phyloP scores from a whole-genome alignment of 1,140 invertebrate genomes.

The Zaprionus ghesquierei region DNA sequence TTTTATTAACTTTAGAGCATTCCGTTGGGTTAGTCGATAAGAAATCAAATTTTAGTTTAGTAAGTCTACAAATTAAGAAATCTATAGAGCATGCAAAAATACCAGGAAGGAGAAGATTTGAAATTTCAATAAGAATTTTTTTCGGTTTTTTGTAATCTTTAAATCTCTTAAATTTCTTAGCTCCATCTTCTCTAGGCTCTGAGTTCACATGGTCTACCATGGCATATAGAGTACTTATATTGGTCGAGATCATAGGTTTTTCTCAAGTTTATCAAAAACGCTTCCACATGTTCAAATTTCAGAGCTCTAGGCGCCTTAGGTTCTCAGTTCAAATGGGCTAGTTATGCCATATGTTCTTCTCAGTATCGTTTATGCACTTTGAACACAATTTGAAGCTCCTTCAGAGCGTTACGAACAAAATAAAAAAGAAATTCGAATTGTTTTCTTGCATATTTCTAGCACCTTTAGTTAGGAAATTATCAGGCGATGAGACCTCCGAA shows the following conservation, averaged over 20 bases:
- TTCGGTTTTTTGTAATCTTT: not conserved
- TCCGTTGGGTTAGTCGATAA: not conserved
- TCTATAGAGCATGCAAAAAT: not conserved
- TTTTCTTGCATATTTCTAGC: not conserved
- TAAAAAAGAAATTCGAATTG: not conserved
- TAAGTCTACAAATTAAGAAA: not conserved
- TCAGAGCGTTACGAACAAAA: not conserved
- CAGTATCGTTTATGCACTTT: not conserved
- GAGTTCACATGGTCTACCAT: not conserved
- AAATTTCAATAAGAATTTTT: no score
- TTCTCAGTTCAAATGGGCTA: not conserved
- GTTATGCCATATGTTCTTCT: not conserved
- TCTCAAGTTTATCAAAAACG: not conserved
- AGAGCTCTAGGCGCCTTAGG: not conserved
- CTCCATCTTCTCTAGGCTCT: not conserved
- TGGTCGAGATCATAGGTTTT: not conserved
- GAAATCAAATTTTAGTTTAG: not conserved
- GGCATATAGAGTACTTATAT: not conserved
- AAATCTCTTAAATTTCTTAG: not conserved
- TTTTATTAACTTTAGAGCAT: not conserved
- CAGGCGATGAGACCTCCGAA: constrained; percentile 87
- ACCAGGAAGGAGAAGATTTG: not conserved
- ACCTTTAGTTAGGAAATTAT: constrained; percentile 87
- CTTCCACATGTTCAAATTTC: not conserved
- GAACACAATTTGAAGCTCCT: not conserved